phyloP scores from a whole-genome alignment of 2,888 invertebrate species.

The Microchrysa polita region DNA sequence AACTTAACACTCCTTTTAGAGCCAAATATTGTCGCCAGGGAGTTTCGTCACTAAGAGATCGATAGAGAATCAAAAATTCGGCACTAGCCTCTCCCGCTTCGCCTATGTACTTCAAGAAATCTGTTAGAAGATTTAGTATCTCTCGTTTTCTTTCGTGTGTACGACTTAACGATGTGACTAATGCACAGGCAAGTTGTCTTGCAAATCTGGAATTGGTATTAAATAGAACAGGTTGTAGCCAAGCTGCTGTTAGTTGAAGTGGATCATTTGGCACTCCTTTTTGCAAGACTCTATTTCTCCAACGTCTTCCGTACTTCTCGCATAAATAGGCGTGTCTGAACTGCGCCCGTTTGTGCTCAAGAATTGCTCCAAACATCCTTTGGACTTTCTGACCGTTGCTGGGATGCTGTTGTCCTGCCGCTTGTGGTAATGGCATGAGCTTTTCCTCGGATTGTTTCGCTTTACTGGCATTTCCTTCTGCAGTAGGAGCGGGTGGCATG shows the following conservation, averaged over 20 bases:
- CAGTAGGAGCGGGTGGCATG: slow-evolving; percentile 66
- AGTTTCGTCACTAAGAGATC: slow-evolving; percentile 81
- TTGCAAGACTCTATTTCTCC: slow-evolving; percentile 66
- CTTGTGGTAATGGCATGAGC: slow-evolving; percentile 52
- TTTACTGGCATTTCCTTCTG: slow-evolving; percentile 54
- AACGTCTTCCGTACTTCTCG: slow-evolving; percentile 80
- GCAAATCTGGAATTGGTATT: slow-evolving; percentile 90
- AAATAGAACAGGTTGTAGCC: slow-evolving; percentile 93
- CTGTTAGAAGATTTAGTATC: slow-evolving; percentile 86
- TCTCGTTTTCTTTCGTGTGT: slow-evolving; percentile 74
- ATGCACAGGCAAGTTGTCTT: slow-evolving; percentile 87
- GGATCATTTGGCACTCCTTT: slow-evolving; percentile 61
- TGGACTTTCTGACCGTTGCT: slow-evolving; percentile 48
- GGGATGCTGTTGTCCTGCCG: slow-evolving; percentile 52
- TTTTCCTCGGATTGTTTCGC: slow-evolving; percentile 55
- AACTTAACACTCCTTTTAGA: slow-evolving; percentile 82
- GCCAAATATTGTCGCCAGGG: slow-evolving; percentile 96
- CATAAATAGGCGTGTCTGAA: slow-evolving; percentile 69
- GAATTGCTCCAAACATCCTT: slow-evolving; percentile 50
- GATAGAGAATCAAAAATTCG: slow-evolving; percentile 89
- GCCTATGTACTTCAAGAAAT: slow-evolving; percentile 87
- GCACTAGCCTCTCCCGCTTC: slow-evolving; percentile 90
- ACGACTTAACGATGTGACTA: slow-evolving; percentile 84
- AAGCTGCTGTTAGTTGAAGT: slow-evolving; percentile 70
- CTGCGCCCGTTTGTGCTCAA: slow-evolving; percentile 60